Conservation (phyloP, 1,140 invertebrate genomes). For the Cydia pomonella region DNA sequence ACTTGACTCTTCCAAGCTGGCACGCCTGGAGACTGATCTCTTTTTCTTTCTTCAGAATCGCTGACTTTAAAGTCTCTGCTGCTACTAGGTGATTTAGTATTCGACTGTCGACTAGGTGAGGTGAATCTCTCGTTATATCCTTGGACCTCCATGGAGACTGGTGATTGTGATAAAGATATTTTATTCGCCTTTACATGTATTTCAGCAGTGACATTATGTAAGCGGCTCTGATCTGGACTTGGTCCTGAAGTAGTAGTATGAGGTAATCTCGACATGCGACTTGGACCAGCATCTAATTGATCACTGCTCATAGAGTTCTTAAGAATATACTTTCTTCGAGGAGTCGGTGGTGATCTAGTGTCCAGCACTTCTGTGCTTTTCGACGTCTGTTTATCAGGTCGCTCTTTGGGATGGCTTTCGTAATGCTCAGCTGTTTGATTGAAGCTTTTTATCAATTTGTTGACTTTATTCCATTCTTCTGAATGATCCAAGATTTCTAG, state of each 20-base stretch:
- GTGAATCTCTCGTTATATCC: slow-evolving; percentile 57
- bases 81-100: slow-evolving; percentile 58
- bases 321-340: slow-evolving; percentile 57
- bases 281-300: slow-evolving; percentile 65
- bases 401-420: slow-evolving; percentile 67
- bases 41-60: slow-evolving; percentile 51
- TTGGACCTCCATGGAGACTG: slow-evolving; percentile 57
- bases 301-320: slow-evolving; percentile 75
- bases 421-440: slow-evolving; percentile 67
- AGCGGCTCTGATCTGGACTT: slow-evolving; percentile 45
- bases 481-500: slow-evolving; percentile 82
- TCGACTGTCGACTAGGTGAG: slow-evolving; percentile 59
- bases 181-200: slow-evolving; percentile 74
- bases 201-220: slow-evolving; percentile 76
- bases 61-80: slow-evolving; percentile 55
- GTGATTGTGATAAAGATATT: slow-evolving; percentile 66
- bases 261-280: slow-evolving; percentile 57
- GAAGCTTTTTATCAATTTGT: slow-evolving; percentile 65
- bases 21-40: slow-evolving; percentile 44
- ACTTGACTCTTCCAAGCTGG: slow-evolving; percentile 75
- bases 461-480: slow-evolving; percentile 73
- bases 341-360: slow-evolving; percentile 55
- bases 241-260: slow-evolving; percentile 37
- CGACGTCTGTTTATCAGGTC: slow-evolving; percentile 68
- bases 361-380: slow-evolving; percentile 74